Evolutionary conservation across 2,797 vertebrate genomes (phyloP).

Genomic region (Eurystomus glaucurus): DNA sequence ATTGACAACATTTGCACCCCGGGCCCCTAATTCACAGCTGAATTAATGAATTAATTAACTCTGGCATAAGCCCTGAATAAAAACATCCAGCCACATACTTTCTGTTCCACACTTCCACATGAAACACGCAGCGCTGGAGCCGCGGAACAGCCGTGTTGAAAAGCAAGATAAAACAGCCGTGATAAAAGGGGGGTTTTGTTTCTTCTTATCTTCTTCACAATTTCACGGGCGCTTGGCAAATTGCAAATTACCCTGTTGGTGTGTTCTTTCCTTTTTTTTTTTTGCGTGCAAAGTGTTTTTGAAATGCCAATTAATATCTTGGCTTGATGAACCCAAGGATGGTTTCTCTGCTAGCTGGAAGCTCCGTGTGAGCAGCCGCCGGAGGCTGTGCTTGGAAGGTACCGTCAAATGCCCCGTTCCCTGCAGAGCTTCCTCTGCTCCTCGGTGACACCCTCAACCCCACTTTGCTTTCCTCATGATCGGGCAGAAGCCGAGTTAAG

Average conservation of each 20-base stretch:
- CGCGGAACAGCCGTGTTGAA: neutral
- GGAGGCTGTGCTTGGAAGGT: neutral
- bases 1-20: neutral
- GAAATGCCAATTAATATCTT: neutral
- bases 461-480: neutral
- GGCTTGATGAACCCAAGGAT: neutral
- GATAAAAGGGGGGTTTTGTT: neutral
- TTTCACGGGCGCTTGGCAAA: neutral
- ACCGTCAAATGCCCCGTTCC: rapidly evolving
- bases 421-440: neutral
- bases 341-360: neutral
- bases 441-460: rapidly evolving
- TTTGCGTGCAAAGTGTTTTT: neutral
- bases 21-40: neutral
- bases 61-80: neutral
- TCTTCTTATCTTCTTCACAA: neutral
- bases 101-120: neutral
- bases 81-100: neutral
- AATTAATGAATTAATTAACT: neutral
- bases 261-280: rapidly evolving
- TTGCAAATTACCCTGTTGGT: neutral
- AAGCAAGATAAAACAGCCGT: neutral
- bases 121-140: neutral
- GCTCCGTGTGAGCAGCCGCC: neutral
- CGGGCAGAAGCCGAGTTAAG: too few species aligned